Base-by-base conservation (phyloP, 2,888 invertebrate genomes). In the Timandra comae region DNA sequence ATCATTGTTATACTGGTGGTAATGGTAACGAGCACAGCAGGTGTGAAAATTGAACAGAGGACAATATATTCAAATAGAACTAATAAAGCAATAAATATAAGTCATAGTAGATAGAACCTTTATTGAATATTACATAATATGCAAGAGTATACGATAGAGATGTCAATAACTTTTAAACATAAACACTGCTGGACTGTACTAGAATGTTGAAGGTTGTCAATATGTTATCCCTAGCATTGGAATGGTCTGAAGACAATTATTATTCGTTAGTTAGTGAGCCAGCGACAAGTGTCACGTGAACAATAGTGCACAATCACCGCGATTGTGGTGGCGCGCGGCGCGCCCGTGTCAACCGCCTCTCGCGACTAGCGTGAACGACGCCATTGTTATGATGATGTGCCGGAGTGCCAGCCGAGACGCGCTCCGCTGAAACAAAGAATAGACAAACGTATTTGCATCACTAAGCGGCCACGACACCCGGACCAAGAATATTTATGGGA, bases 321-420 rank as follows among this genome's bases (percentile, higher is more conserved):
- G 69, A 70, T 66, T 76, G 73, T 74, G 57, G 47, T 50, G 55
- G 49, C 16, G 16, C 56, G 49, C 58, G 48, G 52, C 37, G 34
- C 19, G 23, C 47, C 55, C 60, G 71, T 74, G 81, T 76, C 81
- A 71, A 76, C 77, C 67, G 77, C 70, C 75, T 77, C 75, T 77
- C 74, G 66, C 63, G 65, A 63, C 74, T 67, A 62, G 65, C 64
- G 63, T 69, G 71, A 65, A 69, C 63, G 57, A 56, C 51, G 59
- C 63, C 58, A 77, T 82, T 84, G 81, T 84, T 73, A 80, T 82
- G 79, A 68, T 78, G 75, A 80, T 80, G 60, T 54, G 64, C 51
- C 48, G 54, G 49, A 59, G 49, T 63, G 65, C 60, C 56, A 63
- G 19, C 35, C 12, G 27, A 28, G 22, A 35, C 13, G 33, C 38